Evolutionary conservation across 1,140 invertebrate species (phyloP).

Genomic region (Achroia grisella): DNA sequence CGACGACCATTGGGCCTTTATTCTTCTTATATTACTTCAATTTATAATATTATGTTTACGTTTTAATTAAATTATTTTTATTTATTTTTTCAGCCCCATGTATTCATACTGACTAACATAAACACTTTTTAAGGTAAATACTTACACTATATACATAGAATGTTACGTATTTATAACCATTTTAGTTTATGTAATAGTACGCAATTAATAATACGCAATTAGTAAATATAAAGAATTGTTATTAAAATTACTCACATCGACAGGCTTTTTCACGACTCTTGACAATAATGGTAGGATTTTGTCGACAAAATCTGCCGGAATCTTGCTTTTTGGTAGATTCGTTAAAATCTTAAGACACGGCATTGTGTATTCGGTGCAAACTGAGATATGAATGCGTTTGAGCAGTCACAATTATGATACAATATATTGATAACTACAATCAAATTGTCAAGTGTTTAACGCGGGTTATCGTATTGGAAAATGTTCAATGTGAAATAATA

Average conservation of each 20-base stretch:
- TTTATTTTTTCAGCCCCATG: too few species aligned
- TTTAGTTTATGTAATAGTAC: background rate
- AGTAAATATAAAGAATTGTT: background rate
- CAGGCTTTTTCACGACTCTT: constrained; percentile 30
- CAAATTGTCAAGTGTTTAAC: too few species aligned
- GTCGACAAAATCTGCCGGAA: constrained; percentile 42
- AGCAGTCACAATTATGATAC: background rate
- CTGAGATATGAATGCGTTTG: background rate
- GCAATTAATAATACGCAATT: background rate
- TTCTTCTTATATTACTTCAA: too few species aligned
- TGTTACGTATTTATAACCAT: background rate
- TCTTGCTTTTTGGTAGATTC: constrained; percentile 40
- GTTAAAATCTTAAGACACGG: constrained; percentile 50
- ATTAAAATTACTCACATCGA: constrained; percentile 33
- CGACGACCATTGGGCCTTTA: too few species aligned
- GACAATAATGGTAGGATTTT: constrained; percentile 41
- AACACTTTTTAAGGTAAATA: background rate
- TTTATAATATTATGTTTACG: too few species aligned
- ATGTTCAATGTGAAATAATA: too few species aligned
- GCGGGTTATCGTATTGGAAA: too few species aligned
- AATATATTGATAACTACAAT: background rate
- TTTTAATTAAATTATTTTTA: too few species aligned
- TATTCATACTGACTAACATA: background rate
- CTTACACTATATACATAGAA: background rate
- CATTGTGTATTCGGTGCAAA: constrained; percentile 22